These are phyloP conservation scores for Polydrusus cervinus DNA, from an alignment of 2,888 invertebrate genomes.

Conservation along the genomic window DNA sequence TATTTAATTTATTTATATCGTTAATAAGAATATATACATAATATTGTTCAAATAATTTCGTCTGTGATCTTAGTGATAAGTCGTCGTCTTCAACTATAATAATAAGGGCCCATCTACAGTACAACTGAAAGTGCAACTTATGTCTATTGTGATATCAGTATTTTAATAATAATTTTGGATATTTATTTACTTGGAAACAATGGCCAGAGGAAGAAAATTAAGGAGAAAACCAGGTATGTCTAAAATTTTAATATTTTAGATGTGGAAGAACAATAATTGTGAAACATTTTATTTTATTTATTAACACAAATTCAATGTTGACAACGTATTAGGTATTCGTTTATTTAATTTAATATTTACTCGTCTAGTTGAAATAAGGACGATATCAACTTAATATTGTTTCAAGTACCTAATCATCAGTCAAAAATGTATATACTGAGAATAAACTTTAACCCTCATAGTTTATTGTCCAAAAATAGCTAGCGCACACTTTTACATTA, in stretches of 20 bases:
- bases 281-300: no score
- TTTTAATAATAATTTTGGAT: slow-evolving; percentile 29
- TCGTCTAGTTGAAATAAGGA: no score
- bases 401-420: neutral
- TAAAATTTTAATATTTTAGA: neutral
- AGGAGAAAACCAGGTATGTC: slow-evolving; percentile 48
- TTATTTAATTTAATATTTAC: no score
- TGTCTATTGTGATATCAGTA: slow-evolving; percentile 36
- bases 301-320: no score
- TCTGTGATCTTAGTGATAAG: slow-evolving; percentile 52
- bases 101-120: slow-evolving; percentile 37
- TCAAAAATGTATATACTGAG: neutral
- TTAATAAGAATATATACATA: slow-evolving; percentile 3
- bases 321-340: no score
- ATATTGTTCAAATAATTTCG: slow-evolving; percentile 25
- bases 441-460: neutral
- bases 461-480: neutral
- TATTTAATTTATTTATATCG: neutral
- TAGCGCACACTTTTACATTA: no score
- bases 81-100: neutral
- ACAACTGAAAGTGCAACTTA: slow-evolving; percentile 39
- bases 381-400: no score
- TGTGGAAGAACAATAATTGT: no score
- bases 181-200: slow-evolving; percentile 28
- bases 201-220: slow-evolving; percentile 48